Base-by-base conservation (phyloP, 2,888 invertebrate species). In the Patella depressa region DNA sequence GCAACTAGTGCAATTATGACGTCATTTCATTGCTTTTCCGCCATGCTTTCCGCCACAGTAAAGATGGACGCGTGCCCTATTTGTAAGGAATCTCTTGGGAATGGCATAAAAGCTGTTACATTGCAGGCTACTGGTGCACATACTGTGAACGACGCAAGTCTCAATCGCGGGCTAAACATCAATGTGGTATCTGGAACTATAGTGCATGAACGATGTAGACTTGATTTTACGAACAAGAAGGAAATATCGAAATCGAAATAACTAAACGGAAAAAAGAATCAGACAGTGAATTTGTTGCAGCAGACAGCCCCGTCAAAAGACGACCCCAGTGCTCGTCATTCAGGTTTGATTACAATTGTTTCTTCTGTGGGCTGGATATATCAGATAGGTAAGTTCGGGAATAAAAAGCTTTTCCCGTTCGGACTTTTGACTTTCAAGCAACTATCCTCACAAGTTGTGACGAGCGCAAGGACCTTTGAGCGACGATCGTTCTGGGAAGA, bases 401-500 rank as follows among this genome's bases (percentile, higher is more conserved):
- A 29, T 29, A 29, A 29, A 29, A 29, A 2, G 29, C 29, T 2
- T 57, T 15, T 17, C 57, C 57, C 2, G 57, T 2, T 57, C 57
- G 57, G 17, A 57, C 57, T 14, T 57, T 57, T 57, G 57, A 57
- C 57, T 4, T 57, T 57, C 57, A 57, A 57, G 57, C 14, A 57
- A 57, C 57, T 17, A 57, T 57, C 57, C 17, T 17, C 4, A 57
- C 14, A 57, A 57, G 14, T 57, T 57, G 57, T 17, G 57, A 57
- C 15, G 57, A 57, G 57, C 57, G 57, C 17, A 57, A 57, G 17
- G 57, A 57, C 17, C 57, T 14, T 57, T 2, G 57, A 17, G 57
- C 57, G 57, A 57, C 57, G 17, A 57, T 57, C 57, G 57, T 57
- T 57, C 17, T 57, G 57, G 57, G 57, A 57, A 57, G 57, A 57